A percentile compares a stretch with the other conserved stretches of the same genome.
phyloP scores from a whole-genome alignment of 1,140 invertebrate species.

The Pseudomyrmex cubaensis region DNA sequence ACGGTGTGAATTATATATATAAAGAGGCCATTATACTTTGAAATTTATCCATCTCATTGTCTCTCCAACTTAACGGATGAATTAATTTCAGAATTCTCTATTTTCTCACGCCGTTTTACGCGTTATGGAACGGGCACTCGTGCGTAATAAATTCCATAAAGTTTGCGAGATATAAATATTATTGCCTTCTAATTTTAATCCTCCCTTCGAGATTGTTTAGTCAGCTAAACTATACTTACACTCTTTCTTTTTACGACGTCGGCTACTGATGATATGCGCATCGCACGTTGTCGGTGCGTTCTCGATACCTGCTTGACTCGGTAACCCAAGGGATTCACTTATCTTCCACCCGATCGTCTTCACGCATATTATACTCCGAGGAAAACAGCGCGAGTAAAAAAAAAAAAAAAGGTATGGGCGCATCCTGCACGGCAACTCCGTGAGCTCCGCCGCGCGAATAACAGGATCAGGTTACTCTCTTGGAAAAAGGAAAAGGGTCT shows the following conservation, averaged over 20 bases:
- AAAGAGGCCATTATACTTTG: neutral
- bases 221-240: neutral
- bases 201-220: neutral
- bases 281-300: conserved; percentile 66
- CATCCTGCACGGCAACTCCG: conserved; percentile 60
- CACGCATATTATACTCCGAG: conserved; percentile 78
- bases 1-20: neutral
- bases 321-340: conserved; percentile 77
- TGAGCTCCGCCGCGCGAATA: conserved; percentile 79
- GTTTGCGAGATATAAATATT: neutral
- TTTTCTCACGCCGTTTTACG: neutral
- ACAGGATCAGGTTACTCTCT: conserved; percentile 83
- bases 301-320: conserved; percentile 75
- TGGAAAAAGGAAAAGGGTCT: conserved; percentile 75
- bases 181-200: neutral
- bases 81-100: neutral
- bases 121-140: too few species aligned
- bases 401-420: conserved; percentile 54
- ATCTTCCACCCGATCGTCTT: conserved; percentile 81
- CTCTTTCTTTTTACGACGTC: neutral
- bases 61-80: neutral
- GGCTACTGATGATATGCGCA: conserved; percentile 70
- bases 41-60: neutral
- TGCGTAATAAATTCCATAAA: neutral
- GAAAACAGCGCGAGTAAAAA: conserved; percentile 76